Evolutionary conservation across 2,797 vertebrate genomes (phyloP), one percentile per base, ranked within the genome.

Genomic region (Anabas testudineus): DNA sequence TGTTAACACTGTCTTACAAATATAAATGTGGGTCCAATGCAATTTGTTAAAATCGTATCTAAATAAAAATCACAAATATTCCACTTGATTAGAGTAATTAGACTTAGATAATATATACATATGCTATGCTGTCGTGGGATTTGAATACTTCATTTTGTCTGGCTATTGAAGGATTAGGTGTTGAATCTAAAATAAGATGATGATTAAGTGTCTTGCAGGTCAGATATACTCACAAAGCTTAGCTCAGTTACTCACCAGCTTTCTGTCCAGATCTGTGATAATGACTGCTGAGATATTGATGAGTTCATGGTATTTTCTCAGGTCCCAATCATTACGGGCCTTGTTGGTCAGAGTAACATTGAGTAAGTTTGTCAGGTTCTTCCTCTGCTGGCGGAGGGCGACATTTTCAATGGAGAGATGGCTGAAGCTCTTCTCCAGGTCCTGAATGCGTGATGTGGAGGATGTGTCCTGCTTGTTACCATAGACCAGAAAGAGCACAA

Each of bases 401-500:
- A 83, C 4, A 0, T 91, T 87, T 19, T 95, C 91, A 8, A 47
- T 10, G 4, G 89, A 93, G 0, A 95, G 90, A 0, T 75, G 77
- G 32, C 91, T 90, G 2, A 94, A 89, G 21, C 87, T 92, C 49
- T 81, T 74, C 77, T 96, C 93, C 65, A 96, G 78, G 71, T 88
- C 91, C 63, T 89, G 74, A 9, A 96, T 85, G 76, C 91, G 88
- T 0, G 67, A 84, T 0, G 71, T 79, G 55, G 95, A 94, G 0
- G 93, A 93, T 0, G 91, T 87, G 13, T 87, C 92, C 22, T 95
- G 91, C 0, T 90, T 88, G n/a, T 96, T 96, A 1, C 97, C 97
- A 0, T 99, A 99, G 56, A 97, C 80, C 93, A 99, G 95, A 91
- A 99, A 99, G 8, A 99, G 96, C 79, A 98, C 96, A 4, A 99